Evolutionary conservation across 2,888 invertebrate genomes (phyloP).

Genomic region (Apodemia mormo): DNA sequence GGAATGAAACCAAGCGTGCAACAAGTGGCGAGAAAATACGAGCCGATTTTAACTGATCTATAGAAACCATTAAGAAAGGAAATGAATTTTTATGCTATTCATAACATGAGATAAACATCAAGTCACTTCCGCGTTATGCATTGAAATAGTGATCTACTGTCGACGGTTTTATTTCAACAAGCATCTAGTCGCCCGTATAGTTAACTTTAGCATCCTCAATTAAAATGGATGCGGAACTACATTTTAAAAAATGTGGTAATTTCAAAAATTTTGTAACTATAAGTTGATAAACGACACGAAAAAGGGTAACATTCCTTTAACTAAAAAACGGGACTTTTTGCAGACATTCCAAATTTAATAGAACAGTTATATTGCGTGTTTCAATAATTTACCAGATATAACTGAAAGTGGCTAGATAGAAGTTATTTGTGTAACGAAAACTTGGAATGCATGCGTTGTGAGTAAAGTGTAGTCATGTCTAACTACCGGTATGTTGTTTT

Average conservation of each 20-base stretch:
- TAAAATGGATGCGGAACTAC: neutral
- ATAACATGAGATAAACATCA: slow-evolving; percentile 11
- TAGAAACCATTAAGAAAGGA: slow-evolving; percentile 14
- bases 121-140: slow-evolving; percentile 8
- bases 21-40: slow-evolving; percentile 61
- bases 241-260: too few relatives aligned
- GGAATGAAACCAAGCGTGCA: slow-evolving; percentile 57
- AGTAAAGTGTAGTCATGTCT: neutral
- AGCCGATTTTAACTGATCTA: slow-evolving; percentile 38
- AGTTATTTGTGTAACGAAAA: slow-evolving; percentile 2
- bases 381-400: neutral
- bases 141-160: slow-evolving; percentile 7
- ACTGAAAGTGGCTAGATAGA: neutral
- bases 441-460: neutral
- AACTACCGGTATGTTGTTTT: slow-evolving; percentile 6
- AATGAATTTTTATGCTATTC: slow-evolving; percentile 10
- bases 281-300: neutral
- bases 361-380: neutral
- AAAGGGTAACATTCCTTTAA: neutral
- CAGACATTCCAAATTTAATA: neutral
- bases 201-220: neutral
- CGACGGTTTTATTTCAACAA: neutral
- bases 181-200: neutral
- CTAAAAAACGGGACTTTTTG: neutral
- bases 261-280: too few relatives aligned